Conservation (phyloP, 2,888 invertebrate species). For the Caenorhabditis sulstoni region DNA sequence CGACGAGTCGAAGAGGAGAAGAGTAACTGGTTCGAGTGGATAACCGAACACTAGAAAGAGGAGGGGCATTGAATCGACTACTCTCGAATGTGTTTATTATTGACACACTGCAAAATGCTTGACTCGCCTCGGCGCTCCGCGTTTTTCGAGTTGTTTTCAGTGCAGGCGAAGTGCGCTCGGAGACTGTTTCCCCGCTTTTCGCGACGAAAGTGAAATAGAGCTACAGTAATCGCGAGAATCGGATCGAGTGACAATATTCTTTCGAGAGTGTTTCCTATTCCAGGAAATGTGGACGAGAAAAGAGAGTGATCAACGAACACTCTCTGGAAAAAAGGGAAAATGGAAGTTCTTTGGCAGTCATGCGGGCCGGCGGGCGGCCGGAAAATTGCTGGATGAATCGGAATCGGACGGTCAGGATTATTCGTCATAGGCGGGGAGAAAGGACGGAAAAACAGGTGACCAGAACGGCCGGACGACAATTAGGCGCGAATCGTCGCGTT, state of each 20-base stretch:
- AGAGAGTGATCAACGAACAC: too few relatives aligned
- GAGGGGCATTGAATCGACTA: background rate
- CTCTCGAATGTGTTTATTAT: constrained; percentile 4
- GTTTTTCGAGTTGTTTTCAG: constrained; percentile 18
- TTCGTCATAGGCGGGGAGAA: constrained; percentile 16
- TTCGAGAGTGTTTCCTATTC: too few relatives aligned
- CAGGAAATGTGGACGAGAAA: too few relatives aligned
- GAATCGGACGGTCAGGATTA: constrained; percentile 23
- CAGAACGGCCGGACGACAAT: constrained; percentile 11
- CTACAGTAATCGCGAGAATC: too few relatives aligned
- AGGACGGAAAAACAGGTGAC: constrained; percentile 2
- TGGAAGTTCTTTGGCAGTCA: background rate
- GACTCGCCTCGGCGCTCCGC: constrained; percentile 7
- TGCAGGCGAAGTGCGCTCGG: background rate
- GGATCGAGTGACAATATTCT: too few relatives aligned
- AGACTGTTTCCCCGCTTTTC: too few relatives aligned
- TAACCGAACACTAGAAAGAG: background rate
- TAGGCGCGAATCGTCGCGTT: background rate
- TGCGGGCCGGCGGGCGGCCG: background rate
- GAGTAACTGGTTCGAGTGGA: constrained; percentile 27
- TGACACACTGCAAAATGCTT: constrained; percentile 7
- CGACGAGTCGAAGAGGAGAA: background rate
- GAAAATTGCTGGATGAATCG: constrained; percentile 13
- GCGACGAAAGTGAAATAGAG: too few relatives aligned
- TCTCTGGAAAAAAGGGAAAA: background rate